Percentiles rank a stretch among this genome's conserved stretches.
phyloP scores from a whole-genome alignment of 2,113 vertebrate species.

The Podarcis cretensis region DNA sequence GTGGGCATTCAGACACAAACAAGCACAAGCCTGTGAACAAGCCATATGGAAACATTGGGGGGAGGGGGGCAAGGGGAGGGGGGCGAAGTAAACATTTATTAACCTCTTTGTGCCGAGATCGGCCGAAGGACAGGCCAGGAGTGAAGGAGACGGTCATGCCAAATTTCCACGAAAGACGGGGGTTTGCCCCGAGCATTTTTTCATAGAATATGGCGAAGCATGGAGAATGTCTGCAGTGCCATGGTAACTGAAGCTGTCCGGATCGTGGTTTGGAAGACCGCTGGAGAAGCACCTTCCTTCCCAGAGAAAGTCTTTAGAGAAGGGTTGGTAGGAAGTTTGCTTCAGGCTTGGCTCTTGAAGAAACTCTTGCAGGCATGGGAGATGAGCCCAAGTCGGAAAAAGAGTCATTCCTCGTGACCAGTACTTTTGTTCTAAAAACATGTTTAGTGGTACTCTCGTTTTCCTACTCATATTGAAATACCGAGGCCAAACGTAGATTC shows the following conservation, averaged over 20 bases:
- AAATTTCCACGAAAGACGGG: conserved; percentile 59
- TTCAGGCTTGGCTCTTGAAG: background rate
- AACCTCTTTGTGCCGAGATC: conserved; percentile 84
- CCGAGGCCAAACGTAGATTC: too few relatives aligned
- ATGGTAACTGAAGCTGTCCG: conserved; percentile 63
- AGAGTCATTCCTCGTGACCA: conserved; percentile 1
- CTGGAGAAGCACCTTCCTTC: background rate
- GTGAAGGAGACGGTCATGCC: conserved; percentile 69
- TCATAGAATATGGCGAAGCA: conserved; percentile 47
- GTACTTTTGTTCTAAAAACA: too few relatives aligned
- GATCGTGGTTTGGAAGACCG: background rate
- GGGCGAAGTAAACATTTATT: conserved; percentile 75
- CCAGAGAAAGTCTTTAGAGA: background rate
- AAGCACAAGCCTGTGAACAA: conserved; percentile 82
- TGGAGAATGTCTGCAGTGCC: conserved; percentile 60
- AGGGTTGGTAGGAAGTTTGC: background rate
- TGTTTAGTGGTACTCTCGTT: too few relatives aligned
- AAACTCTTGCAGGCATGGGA: background rate
- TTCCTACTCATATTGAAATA: too few relatives aligned
- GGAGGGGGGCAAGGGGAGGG: conserved; percentile 16
- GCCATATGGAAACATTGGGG: conserved; percentile 75
- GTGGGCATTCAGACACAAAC: conserved; percentile 77
- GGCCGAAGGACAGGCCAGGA: conserved; percentile 77
- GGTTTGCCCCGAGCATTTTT: conserved; percentile 38
- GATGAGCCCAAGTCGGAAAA: conserved; percentile 43